Conservation (phyloP, 2,113 vertebrate species). For the Bettongia penicillata region DNA sequence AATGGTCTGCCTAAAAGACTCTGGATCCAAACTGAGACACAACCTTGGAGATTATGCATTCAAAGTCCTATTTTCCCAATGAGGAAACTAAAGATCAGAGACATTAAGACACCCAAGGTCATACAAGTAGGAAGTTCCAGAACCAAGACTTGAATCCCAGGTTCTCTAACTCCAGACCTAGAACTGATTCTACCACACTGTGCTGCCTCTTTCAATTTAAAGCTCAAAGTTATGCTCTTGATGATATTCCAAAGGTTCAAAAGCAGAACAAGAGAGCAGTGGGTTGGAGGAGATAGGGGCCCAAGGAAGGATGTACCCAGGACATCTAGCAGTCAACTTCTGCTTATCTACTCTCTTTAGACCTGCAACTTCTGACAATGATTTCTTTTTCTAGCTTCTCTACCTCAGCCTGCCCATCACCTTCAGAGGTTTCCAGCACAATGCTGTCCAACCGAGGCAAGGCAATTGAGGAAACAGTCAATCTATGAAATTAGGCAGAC, state of each 20-base stretch:
- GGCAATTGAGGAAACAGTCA: not conserved
- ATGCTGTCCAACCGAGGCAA: not conserved
- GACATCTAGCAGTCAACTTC: not conserved
- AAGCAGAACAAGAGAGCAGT: not conserved
- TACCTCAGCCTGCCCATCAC: not conserved
- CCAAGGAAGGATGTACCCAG: not conserved
- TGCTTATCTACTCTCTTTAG: not conserved
- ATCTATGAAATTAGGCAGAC: not conserved
- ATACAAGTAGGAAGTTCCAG: not conserved
- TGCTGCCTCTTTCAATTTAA: not conserved
- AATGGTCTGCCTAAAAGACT: slow-evolving; percentile 16
- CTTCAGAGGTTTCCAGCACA: not conserved
- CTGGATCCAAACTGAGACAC: not conserved
- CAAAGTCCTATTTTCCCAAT: not conserved
- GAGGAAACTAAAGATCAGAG: not conserved
- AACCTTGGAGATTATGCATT: not conserved
- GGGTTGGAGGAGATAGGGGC: not conserved
- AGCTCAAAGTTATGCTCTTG: not conserved
- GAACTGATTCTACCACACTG: not conserved
- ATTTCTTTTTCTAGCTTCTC: not conserved
- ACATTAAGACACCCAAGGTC: not conserved
- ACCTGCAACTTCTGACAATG: not conserved
- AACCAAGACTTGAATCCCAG: not conserved
- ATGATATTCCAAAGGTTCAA: not conserved
- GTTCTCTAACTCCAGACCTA: not conserved